These are phyloP conservation scores for Eristalis tenax DNA, from an alignment of 2,888 invertebrate genomes.

Conservation along the genomic window DNA sequence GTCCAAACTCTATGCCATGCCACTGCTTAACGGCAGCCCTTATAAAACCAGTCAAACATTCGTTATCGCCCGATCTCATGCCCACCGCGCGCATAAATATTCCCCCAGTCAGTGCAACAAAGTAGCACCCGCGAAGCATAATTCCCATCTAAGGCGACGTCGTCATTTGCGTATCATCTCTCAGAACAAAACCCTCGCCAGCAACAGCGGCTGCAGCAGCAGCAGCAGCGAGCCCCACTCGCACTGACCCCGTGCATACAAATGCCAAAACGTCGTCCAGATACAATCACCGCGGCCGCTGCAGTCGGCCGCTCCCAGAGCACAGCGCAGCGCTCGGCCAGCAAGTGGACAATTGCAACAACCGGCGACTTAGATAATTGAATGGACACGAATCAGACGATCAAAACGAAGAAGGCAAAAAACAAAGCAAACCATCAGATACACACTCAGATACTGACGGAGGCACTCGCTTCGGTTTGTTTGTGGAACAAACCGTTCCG, in stretches of 20 bases:
- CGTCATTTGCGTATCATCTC: slow-evolving; percentile 49
- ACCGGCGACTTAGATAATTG: slow-evolving; percentile 63
- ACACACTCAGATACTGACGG: slow-evolving; percentile 8
- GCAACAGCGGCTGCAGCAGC: neutral
- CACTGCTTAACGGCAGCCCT: neutral
- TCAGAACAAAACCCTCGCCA: slow-evolving; percentile 7
- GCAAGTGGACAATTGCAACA: slow-evolving; percentile 52
- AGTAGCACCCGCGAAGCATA: slow-evolving; percentile 27
- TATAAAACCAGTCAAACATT: neutral
- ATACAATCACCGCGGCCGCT: slow-evolving; percentile 28
- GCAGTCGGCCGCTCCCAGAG: slow-evolving; percentile 10
- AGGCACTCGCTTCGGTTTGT: neutral
- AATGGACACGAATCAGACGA: slow-evolving; percentile 60
- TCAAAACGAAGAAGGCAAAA: slow-evolving; percentile 49
- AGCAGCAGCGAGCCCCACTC: neutral
- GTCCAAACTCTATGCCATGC: neutral
- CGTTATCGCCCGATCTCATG: neutral
- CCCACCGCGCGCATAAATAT: neutral
- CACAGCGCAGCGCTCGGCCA: slow-evolving; percentile 3
- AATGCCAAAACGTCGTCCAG: slow-evolving; percentile 45
- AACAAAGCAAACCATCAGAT: slow-evolving; percentile 27
- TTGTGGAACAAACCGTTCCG: slow-evolving; percentile 59
- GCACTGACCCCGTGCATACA: slow-evolving; percentile 28
- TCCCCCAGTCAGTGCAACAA: slow-evolving; percentile 21
- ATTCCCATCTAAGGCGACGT: slow-evolving; percentile 11